phyloP scores from a whole-genome alignment of 2,888 invertebrate genomes.

The Strigamia transsilvanica region DNA sequence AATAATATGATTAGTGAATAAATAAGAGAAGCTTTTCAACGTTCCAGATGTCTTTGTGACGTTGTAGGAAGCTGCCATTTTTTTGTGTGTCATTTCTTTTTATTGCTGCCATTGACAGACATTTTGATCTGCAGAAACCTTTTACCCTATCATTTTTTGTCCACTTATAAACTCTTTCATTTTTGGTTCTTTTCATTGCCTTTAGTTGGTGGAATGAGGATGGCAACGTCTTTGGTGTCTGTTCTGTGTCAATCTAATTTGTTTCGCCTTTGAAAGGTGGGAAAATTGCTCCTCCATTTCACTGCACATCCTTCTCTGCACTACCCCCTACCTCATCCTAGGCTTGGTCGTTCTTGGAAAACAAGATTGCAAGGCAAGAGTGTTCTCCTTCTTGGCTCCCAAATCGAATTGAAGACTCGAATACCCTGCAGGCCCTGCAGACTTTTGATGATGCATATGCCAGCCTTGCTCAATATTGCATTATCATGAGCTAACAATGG shows the following conservation, averaged over 20 bases:
- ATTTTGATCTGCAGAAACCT: not conserved
- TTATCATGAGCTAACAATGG: conserved; percentile 49
- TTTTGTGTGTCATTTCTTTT: not conserved
- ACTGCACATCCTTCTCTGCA: conserved; percentile 31
- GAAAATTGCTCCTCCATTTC: conserved; percentile 49
- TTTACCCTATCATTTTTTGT: conserved; percentile 1
- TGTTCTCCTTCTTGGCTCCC: conserved; percentile 47
- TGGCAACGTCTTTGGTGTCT: conserved; percentile 47
- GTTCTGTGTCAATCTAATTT: conserved; percentile 49
- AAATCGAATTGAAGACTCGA: conserved; percentile 49
- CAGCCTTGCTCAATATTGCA: conserved; percentile 43
- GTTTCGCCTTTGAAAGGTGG: conserved; percentile 49
- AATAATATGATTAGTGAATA: conserved; percentile 31
- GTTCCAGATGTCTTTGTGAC: too few relatives aligned
- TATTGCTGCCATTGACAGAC: conserved; percentile 1
- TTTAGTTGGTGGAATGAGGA: not conserved
- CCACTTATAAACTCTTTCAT: conserved; percentile 33
- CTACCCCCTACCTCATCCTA: conserved; percentile 14
- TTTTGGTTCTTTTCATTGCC: conserved; percentile 33
- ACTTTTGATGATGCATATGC: conserved; percentile 49
- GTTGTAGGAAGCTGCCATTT: too few relatives aligned
- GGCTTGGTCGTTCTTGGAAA: conserved; percentile 48
- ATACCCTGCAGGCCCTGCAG: conserved; percentile 45
- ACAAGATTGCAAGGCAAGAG: conserved; percentile 47
- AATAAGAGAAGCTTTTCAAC: not conserved